Base-by-base conservation (phyloP, 2,888 invertebrate species). In the Stegophylla sp. region DNA sequence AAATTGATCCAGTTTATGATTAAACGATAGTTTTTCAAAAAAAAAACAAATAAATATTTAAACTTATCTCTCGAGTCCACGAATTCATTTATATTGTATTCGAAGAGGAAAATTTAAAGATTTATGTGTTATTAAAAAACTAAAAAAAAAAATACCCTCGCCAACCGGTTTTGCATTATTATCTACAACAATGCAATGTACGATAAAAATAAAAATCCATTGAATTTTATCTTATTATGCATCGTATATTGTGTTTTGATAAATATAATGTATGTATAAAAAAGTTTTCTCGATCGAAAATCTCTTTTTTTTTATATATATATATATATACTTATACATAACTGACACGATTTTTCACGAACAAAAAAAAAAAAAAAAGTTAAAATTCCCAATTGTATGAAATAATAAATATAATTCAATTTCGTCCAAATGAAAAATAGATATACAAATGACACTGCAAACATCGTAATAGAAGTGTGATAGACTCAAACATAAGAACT, bases 231-330 rank as follows among this genome's bases (percentile, higher is more conserved):
- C 61, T 43, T 15, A 48, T 74, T 48, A 74, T 63, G 61, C 28
- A 66, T 53, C 63, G 51, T 34, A 41, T 76, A 76, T 76, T 76
- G 75, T 76, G 75, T 76, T 76, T 76, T 75, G 51, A 63, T 74
- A 74, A 63, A 74, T 74, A 74, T 34, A 63, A 12, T 48, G 20
- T n/a, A 34, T 20, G 4, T 51, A 53, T 53, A 53, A 66, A 76
- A 76, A 26, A 43, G 64, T 76, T 66, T 41, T 64, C 17, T 5
- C 4, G 41, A 64, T 51, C 26, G n/a, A 23, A 76, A 64, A 66
- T 28, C 3, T 0, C 53, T 64, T 51, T 66, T 66, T 59, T 5
- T 59, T n/a, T n/a, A n/a, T n/a, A n/a, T n/a, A n/a, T n/a, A n/a
- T n/a, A n/a, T n/a, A n/a, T n/a, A n/a, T n/a, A n/a, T n/a, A n/a